These are phyloP conservation scores for Idaea aversata DNA, from an alignment of 2,888 invertebrate species.

Conservation along the genomic window DNA sequence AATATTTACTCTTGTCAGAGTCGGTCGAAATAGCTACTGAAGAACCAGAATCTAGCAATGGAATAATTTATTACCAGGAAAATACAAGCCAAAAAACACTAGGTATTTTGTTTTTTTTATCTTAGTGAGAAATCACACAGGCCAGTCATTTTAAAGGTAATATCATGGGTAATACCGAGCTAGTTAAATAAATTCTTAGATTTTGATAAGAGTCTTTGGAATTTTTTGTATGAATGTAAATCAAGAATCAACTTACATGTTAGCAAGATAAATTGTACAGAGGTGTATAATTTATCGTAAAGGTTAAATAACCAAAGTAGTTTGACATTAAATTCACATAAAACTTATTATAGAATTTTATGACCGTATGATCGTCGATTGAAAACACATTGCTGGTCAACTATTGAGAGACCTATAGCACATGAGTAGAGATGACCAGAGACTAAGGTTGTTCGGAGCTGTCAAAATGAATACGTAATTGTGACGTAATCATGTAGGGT, in stretches of 20 bases:
- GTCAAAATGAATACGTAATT: no score
- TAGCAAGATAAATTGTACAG: background rate
- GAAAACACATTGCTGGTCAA: conserved; percentile 31
- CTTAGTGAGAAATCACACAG: background rate
- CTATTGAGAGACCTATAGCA: conserved; percentile 18
- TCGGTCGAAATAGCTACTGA: background rate
- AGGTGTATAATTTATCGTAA: background rate
- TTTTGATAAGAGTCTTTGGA: background rate
- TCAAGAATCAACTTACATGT: background rate
- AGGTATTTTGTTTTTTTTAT: background rate
- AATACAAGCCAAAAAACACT: background rate
- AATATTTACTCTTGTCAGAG: background rate
- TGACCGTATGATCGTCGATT: conserved; percentile 13
- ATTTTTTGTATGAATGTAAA: background rate
- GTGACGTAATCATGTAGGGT: no score
- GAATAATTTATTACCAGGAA: background rate
- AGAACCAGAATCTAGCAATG: background rate
- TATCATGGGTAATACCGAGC: background rate
- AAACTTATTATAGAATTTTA: conserved; percentile 9
- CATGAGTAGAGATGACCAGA: no score
- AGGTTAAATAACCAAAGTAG: conserved; percentile 11
- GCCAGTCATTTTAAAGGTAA: background rate
- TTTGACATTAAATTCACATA: conserved; percentile 9
- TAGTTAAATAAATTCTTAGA: background rate
- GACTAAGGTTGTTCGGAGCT: no score